Evolutionary conservation across 2,113 vertebrate species (phyloP).

Genomic region (Pygoscelis adeliae): DNA sequence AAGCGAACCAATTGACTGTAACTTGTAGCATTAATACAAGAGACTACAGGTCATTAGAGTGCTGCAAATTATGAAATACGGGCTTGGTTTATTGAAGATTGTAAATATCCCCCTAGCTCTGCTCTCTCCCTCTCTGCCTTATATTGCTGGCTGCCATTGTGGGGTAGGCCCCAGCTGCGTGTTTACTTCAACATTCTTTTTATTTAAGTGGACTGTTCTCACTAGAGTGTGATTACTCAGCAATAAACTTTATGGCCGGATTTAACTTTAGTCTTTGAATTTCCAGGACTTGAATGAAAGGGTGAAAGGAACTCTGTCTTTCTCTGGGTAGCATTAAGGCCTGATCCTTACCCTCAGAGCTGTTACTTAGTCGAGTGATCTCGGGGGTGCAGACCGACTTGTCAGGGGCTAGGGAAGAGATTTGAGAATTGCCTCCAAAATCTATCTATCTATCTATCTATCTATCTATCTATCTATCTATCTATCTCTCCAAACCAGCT

Average conservation of each 20-base stretch:
- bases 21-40: conserved; percentile 62
- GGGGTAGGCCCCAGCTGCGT: conserved; percentile 79
- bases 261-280: conserved; percentile 84
- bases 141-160: conserved; percentile 63
- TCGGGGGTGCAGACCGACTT: not conserved
- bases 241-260: conserved; percentile 88
- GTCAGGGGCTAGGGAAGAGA: not conserved
- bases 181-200: conserved; percentile 78
- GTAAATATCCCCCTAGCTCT: conserved; percentile 57
- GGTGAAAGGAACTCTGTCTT: conserved; percentile 67
- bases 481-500: not conserved
- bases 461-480: not conserved
- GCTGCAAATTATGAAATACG: conserved; percentile 65
- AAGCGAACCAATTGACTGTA: conserved; percentile 55
- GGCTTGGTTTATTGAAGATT: conserved; percentile 57
- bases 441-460: not conserved
- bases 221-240: conserved; percentile 83
- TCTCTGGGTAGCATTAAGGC: conserved; percentile 56
- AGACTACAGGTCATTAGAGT: conserved; percentile 54
- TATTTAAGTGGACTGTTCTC: conserved; percentile 80
- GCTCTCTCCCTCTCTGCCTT: conserved; percentile 7
- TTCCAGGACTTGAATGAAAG: conserved; percentile 79
- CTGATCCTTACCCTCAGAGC: conserved; percentile 43
- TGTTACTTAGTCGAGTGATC: not conserved
- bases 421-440: not conserved